Evolutionary conservation across 92 coral and sea anemone genomes (phyloP), one percentile per base, ranked within the genome.

Genomic region (Anthopleura xanthogrammica): DNA sequence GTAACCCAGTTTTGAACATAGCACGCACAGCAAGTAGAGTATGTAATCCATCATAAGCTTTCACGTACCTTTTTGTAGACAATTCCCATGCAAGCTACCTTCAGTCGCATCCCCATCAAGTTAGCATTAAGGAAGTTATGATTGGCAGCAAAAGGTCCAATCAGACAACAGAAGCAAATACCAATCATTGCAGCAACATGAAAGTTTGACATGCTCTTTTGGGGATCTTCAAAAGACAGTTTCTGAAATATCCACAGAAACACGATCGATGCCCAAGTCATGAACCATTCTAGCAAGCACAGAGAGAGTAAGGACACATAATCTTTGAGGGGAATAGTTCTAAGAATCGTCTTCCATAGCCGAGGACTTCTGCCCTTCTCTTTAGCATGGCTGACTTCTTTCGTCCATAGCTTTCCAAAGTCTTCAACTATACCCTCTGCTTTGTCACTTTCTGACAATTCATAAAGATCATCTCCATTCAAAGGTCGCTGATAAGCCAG

Each of bases 401-500:
- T 3, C 48, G 42, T 16, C 87, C 87, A 83, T 48, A 70, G 43
- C 56, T 78, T 66, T 43, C 52, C 83, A 9, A 85, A 72, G 75
- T 64, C 56, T 52, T 52, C 43, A 9, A 66, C 77, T 22, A 85
- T 77, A 79, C 5, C 43, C 36, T 86, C 64, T 23, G 90, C 76
- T 56, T 87, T 62, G 76, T 82, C 78, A 68, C 82, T 85, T 5
- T 83, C 82, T 23, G 85, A 62, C 60, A 87, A 20, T 66, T 72
- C 85, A 70, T 81, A 70, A 57, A 87, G 74, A 22, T 87, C 90
- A 7, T 82, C 78, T 43, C 76, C 78, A 39, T 70, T 74, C 46
- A 87, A 52, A 60, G 77, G 85, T 29, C 85, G 85, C 72, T 76
- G 36, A 36, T 76, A 80, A n/a, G 81, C 89, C 76, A 62, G 77